Evolutionary conservation across 2,797 vertebrate genomes (phyloP), one percentile per base, ranked within the genome.

Genomic region (Rhabdomys pumilio): DNA sequence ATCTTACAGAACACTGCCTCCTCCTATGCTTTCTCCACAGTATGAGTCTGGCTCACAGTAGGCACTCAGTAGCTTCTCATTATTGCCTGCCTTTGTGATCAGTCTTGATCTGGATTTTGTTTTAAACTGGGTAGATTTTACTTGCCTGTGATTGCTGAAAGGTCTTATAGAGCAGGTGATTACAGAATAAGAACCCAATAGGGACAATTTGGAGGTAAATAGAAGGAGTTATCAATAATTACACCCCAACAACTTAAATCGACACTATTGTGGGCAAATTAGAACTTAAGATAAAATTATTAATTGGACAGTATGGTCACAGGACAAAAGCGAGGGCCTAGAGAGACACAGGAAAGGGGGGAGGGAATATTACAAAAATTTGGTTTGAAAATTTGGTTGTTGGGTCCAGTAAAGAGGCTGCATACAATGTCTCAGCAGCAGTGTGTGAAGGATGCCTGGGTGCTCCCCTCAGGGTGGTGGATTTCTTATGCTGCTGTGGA

Each of bases 171-270:
- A 92, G 22, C 10, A 89, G 11, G n/a, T 81, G 57, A 65, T 91
- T 59, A 85, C 2, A 82, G 5, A 59, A 77, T 76, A 4, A 61
- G 17, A 63, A 57, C 72, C 24, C 38, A 92, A 29, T 15, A 31
- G 61, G 53, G 26, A 83, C 20, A 94, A 79, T 83, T 79, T 82
- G 80, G 53, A 85, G n/a, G 80, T 22, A 73, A 83, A 95, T n/a
- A 20, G 20, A 57, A 29, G 20, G 86, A 94, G 34, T 29, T 86
- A 24, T 90, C 77, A 91, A 76, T 50, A 91, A 93, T 61, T 61
- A 73, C 11, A 26, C 29, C 17, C 29, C 59, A 31, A 89, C 13
- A 59, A 82, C 7, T 92, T 73, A 76, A 67, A 75, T 0, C 83
- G 67, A 10, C 8, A 55, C 9, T 4, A 10, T 8, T 47, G 59